Percentiles rank a stretch among this genome's conserved stretches.
Conservation (phyloP, 2,797 vertebrate species). For the Champsocephalus esox region DNA sequence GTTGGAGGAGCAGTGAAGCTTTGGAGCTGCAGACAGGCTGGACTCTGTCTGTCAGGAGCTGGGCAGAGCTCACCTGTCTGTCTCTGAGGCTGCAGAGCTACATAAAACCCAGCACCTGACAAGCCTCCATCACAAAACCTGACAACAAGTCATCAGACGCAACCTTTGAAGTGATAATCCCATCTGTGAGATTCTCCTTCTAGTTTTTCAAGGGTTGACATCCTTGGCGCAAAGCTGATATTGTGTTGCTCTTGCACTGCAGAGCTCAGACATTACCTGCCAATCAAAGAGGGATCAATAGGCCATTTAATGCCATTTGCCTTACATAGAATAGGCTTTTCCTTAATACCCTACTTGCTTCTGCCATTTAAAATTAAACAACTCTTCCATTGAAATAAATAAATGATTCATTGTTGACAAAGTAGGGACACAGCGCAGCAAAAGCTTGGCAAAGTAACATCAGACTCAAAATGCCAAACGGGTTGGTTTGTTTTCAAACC, state of each 20-base stretch:
- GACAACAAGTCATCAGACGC: conserved; percentile 52
- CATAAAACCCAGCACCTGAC: conserved; percentile 54
- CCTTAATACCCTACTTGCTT: conserved; percentile 3
- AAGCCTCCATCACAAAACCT: conserved; percentile 43
- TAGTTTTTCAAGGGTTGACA: conserved; percentile 9
- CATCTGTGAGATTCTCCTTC: conserved; percentile 31
- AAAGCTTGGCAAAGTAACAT: neutral
- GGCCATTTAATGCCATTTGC: neutral
- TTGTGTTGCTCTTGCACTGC: conserved; percentile 24
- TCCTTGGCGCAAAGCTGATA: conserved; percentile 13
- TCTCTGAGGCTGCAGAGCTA: conserved; percentile 18
- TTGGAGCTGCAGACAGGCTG: conserved; percentile 23
- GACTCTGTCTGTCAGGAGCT: conserved; percentile 24
- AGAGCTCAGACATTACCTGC: conserved; percentile 23
- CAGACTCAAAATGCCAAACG: neutral
- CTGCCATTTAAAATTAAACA: neutral
- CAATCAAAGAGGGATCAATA: conserved; percentile 28
- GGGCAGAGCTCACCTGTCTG: conserved; percentile 37
- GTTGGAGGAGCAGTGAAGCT: neutral
- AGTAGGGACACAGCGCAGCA: no score
- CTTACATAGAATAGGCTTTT: neutral
- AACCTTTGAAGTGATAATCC: conserved; percentile 59
- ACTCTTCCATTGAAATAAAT: neutral
- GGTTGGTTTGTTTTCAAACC: neutral
- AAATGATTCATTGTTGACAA: neutral